A percentile compares a stretch with the other conserved stretches of the same genome.
Conservation (phyloP, 2,888 invertebrate species). For the Elysia crispata region DNA sequence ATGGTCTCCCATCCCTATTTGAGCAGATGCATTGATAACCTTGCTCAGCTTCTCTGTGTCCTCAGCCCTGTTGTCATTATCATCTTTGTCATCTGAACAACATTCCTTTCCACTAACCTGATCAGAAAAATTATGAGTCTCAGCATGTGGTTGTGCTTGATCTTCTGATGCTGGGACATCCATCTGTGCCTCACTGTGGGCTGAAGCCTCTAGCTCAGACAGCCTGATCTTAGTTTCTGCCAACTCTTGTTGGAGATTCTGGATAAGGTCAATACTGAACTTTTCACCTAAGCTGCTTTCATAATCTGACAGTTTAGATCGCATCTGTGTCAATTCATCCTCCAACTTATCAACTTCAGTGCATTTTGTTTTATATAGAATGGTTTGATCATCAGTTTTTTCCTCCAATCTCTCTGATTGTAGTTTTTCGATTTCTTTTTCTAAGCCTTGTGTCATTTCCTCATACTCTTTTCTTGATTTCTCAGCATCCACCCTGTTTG, state of each 20-base stretch:
- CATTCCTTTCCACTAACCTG: background rate
- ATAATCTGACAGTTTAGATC: conserved; percentile 32
- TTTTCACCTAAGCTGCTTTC: conserved; percentile 37
- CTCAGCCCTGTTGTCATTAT: background rate
- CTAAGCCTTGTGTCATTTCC: background rate
- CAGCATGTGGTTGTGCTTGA: background rate
- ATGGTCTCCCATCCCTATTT: conserved; percentile 15
- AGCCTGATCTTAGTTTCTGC: conserved; percentile 37
- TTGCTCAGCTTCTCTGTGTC: conserved; percentile 31
- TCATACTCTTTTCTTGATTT: conserved; percentile 5
- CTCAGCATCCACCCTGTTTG: background rate
- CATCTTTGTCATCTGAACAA: background rate
- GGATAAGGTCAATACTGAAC: conserved; percentile 38
- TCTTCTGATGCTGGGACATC: background rate
- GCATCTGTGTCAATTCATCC: conserved; percentile 16
- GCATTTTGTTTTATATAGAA: conserved; percentile 36
- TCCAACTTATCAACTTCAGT: conserved; percentile 10
- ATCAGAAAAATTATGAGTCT: background rate
- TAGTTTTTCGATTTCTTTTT: conserved; percentile 23
- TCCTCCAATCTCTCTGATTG: background rate
- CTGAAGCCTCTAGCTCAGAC: conserved; percentile 37
- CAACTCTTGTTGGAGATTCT: conserved; percentile 45
- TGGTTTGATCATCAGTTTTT: background rate
- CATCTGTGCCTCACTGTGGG: background rate
- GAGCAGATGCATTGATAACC: conserved; percentile 26